Base-by-base conservation (phyloP, 2,113 vertebrate species). In the Brienomyrus brachyistius region DNA sequence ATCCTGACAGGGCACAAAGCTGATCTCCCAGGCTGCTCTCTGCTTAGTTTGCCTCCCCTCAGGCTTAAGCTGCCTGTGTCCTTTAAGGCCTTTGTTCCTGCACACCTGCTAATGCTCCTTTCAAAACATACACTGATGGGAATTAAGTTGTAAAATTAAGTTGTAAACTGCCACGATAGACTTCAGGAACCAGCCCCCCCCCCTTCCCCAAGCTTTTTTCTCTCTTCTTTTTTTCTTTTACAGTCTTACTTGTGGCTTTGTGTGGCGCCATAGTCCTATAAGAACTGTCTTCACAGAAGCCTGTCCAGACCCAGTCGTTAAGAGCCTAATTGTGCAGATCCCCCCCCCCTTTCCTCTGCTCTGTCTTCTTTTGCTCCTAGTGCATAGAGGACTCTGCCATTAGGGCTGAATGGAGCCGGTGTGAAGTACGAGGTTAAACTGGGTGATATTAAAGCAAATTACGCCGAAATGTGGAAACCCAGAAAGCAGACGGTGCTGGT, bases 371-470 rank as follows among this genome's bases (percentile, higher is more conserved):
- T 94, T 96, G 96, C 96, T 96, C 96, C 96, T 97, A 40, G 40
- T 40, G 40, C 40, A 40, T 95, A 95, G 96, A 97, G 97, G 93
- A 92, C 96, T 95, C 94, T 93, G 96, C 96, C 96, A 97, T 97
- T 97, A 97, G 96, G 96, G 96, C 94, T 97, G 97, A 98, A 97
- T 97, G 95, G 97, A 97, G 95, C 96, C 94, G 95, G 96, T 95
- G 96, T 97, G 96, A 97, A 98, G 96, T 97, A 97, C 96, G 97
- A 35, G 97, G 97, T 98, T 98, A 98, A 98, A 98, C 98, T 97
- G 98, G 97, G 97, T 97, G 96, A 97, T 97, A 97, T 98, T 97
- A 98, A 98, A 97, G 97, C 96, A 98, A 98, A 98, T 98, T 97
- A 97, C 97, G 96, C 95, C 93, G 95, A 96, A 97, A 97, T 97